Conservation (phyloP, 2,113 vertebrate genomes). For the Pheucticus melanocephalus region DNA sequence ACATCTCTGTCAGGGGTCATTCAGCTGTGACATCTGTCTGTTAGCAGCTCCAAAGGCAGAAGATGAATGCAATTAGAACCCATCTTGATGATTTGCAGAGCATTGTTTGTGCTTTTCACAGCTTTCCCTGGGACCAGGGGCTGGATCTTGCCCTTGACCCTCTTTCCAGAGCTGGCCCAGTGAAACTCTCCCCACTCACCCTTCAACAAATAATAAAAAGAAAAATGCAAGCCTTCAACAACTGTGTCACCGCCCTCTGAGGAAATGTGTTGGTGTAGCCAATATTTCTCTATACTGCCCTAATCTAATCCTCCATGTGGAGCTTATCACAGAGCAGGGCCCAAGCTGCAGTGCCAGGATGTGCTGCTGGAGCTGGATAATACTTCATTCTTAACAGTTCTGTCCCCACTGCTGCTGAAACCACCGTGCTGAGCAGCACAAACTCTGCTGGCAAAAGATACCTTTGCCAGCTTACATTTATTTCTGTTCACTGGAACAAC, state of each 20-base stretch:
- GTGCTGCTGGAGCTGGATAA: not conserved
- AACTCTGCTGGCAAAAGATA: not conserved
- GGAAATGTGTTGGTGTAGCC: not conserved
- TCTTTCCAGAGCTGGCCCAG: not conserved
- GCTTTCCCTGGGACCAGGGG: not conserved
- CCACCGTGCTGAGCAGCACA: not conserved
- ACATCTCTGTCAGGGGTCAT: not conserved
- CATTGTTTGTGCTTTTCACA: not conserved
- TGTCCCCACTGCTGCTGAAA: not conserved
- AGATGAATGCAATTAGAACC: not conserved
- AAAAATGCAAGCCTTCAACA: not conserved
- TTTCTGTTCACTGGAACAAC: not conserved
- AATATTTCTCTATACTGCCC: not conserved
- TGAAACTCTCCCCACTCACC: not conserved
- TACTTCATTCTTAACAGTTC: not conserved
- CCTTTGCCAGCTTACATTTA: not conserved
- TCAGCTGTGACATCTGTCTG: not conserved
- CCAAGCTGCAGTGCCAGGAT: not conserved
- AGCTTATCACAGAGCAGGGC: not conserved
- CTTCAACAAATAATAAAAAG: not conserved
- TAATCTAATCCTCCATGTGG: not conserved
- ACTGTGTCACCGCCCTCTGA: not conserved
- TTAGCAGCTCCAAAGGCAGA: not conserved
- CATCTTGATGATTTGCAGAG: not conserved
- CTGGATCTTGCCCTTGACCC: not conserved